These are phyloP conservation scores for Melipona bicolor DNA, from an alignment of 2,888 invertebrate species.

Conservation along the genomic window DNA sequence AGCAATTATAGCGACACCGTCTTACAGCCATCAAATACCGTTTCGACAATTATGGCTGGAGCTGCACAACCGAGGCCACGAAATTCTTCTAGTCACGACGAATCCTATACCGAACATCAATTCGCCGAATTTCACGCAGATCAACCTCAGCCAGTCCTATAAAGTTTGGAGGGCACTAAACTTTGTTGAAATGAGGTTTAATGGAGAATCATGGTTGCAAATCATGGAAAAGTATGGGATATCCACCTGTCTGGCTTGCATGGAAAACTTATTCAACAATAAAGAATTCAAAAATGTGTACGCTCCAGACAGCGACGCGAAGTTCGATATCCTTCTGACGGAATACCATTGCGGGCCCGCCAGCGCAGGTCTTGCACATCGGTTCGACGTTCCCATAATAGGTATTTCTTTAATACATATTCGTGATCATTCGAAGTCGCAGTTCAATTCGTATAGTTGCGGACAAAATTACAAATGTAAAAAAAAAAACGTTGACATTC, in stretches of 20 bases:
- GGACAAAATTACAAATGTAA: too few relatives aligned
- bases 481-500: too few relatives aligned
- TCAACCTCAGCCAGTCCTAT: constrained; percentile 78
- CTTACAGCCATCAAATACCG: constrained; percentile 85
- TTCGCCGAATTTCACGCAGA: constrained; percentile 82
- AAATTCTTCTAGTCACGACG: constrained; percentile 84
- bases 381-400: constrained; percentile 86
- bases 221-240: too few relatives aligned
- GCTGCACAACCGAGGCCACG: constrained; percentile 84
- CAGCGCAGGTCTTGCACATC: constrained; percentile 85
- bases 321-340: constrained; percentile 86
- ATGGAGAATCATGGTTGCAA: background rate
- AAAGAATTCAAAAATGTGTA: constrained; percentile 62
- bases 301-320: constrained; percentile 74
- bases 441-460: too few relatives aligned
- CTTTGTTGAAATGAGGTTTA: background rate
- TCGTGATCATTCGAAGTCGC: background rate
- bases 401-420: constrained; percentile 61
- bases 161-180: accelerated
- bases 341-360: constrained; percentile 85
- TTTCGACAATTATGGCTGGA: constrained; percentile 83
- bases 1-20: constrained; percentile 83
- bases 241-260: accelerated
- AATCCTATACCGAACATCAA: constrained; percentile 82
- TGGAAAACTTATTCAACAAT: constrained; percentile 66